Evolutionary conservation across 2,113 vertebrate species (phyloP).

Genomic region (Ranitomeya variabilis): DNA sequence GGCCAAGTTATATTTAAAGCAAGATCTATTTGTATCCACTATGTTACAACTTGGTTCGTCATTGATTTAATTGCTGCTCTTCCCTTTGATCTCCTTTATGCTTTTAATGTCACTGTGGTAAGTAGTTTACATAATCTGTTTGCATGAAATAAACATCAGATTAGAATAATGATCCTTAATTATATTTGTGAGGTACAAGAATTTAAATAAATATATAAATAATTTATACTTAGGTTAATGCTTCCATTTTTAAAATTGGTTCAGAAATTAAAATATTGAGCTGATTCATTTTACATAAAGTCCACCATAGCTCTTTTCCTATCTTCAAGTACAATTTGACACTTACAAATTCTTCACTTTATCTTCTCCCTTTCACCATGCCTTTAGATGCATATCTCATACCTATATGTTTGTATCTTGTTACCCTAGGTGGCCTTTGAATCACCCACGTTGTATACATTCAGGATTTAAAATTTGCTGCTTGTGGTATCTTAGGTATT

Average conservation of each 20-base stretch:
- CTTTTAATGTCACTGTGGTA: constrained; percentile 98
- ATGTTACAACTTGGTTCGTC: constrained; percentile 97
- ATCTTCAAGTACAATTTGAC: constrained; percentile 17
- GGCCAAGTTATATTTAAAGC: constrained; percentile 98
- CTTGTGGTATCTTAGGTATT: background rate
- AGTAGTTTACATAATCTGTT: constrained; percentile 66
- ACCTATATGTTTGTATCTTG: constrained; percentile 45
- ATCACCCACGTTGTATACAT: constrained; percentile 42
- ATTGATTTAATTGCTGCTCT: constrained; percentile 95
- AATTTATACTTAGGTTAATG: background rate
- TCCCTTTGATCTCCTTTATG: constrained; percentile 96
- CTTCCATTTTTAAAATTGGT: background rate
- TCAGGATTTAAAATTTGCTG: constrained; percentile 20
- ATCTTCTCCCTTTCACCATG: constrained; percentile 41
- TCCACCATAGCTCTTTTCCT: background rate
- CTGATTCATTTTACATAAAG: background rate
- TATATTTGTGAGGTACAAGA: background rate
- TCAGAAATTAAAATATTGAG: background rate
- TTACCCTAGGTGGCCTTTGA: constrained; percentile 34
- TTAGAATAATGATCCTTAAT: background rate
- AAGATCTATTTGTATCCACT: constrained; percentile 97
- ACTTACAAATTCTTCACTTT: constrained; percentile 38
- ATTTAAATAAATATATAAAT: background rate
- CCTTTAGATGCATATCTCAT: constrained; percentile 6
- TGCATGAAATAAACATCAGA: background rate